Conservation (phyloP, 2,797 vertebrate genomes). For the Coregonus sp. region DNA sequence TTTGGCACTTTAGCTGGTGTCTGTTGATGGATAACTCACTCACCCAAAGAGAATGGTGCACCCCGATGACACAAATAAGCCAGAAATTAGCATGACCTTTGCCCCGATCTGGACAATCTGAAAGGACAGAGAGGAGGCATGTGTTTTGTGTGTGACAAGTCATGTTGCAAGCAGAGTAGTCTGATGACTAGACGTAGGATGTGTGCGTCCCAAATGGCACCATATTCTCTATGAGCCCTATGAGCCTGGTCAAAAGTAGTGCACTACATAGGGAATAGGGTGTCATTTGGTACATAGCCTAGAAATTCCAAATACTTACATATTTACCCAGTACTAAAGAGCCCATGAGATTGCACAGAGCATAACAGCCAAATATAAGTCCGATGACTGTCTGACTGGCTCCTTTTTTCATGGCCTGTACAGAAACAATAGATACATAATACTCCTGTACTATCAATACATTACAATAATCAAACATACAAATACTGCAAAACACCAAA, state of each 20-base stretch:
- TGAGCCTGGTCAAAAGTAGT: background rate
- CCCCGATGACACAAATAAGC: constrained; percentile 86
- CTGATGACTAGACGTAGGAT: background rate
- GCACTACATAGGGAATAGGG: background rate
- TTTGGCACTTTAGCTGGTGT: background rate
- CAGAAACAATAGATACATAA: constrained; percentile 18
- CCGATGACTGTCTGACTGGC: constrained; percentile 85
- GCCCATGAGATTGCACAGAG: constrained; percentile 81
- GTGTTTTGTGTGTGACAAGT: background rate
- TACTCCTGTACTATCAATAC: background rate
- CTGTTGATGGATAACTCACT: constrained; percentile 53
- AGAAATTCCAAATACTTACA: constrained; percentile 77
- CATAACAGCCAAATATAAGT: constrained; percentile 93
- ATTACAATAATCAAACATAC: background rate
- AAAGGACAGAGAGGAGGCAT: constrained; percentile 43
- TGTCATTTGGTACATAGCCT: background rate
- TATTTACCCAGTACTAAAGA: constrained; percentile 89
- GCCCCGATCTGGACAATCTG: constrained; percentile 94
- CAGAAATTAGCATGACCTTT: constrained; percentile 91
- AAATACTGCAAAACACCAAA: background rate
- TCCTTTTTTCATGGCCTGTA: constrained; percentile 89
- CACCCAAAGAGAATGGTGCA: constrained; percentile 94
- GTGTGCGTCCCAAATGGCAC: background rate
- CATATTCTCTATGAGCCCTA: background rate
- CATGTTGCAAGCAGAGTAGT: background rate